Conservation (phyloP, 2,888 invertebrate genomes). For the Cephus nigrinus region DNA sequence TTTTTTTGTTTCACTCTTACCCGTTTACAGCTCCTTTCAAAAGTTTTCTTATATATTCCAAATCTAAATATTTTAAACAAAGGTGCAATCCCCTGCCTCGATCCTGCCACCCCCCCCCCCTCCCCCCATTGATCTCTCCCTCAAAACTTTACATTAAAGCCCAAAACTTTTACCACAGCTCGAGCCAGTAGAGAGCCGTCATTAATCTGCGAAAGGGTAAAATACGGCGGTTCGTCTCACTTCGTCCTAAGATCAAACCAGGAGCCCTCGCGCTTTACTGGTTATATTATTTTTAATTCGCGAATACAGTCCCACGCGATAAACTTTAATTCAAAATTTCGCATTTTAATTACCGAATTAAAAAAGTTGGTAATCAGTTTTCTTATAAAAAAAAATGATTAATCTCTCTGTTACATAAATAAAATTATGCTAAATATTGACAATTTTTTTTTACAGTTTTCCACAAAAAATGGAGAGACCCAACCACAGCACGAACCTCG, state of each 20-base stretch:
- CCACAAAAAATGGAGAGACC: slow-evolving; percentile 63
- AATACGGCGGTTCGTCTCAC: neutral
- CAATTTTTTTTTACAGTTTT: slow-evolving; percentile 45
- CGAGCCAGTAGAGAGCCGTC: neutral
- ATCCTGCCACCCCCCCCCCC: neutral
- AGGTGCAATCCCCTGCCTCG: neutral
- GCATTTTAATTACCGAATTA: neutral
- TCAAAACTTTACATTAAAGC: neutral
- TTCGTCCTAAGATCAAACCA: neutral
- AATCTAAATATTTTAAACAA: neutral
- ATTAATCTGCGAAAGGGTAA: neutral
- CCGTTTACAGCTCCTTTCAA: neutral
- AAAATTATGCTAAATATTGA: neutral
- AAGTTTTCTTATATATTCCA: neutral
- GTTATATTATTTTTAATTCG: neutral
- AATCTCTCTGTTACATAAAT: neutral
- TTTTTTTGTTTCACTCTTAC: neutral
- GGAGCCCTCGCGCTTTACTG: neutral
- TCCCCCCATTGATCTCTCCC: neutral
- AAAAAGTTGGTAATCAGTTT: neutral
- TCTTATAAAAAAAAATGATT: neutral
- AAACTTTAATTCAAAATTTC: neutral
- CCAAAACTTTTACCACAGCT: neutral
- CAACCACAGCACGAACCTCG: slow-evolving; percentile 50
- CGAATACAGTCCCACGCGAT: neutral